Percentiles rank a stretch among this genome's conserved stretches.
phyloP scores from a whole-genome alignment of 2,797 vertebrate genomes.

The Calcarius lapponicus region DNA sequence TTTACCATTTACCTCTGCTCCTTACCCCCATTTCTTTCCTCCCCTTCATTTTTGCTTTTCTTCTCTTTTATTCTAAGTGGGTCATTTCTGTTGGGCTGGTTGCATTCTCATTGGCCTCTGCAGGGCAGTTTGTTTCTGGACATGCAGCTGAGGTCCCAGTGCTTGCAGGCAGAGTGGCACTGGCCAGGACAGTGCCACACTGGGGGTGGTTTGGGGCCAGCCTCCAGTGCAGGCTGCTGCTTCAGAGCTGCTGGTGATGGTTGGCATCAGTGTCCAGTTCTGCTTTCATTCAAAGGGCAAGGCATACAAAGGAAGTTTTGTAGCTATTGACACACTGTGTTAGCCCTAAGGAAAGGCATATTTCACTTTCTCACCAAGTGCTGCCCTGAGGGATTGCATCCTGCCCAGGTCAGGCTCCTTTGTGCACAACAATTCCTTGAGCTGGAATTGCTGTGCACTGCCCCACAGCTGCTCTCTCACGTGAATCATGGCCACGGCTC shows the following conservation, averaged over 20 bases:
- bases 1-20: background rate
- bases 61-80: background rate
- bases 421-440: background rate
- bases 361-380: background rate
- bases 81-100: background rate
- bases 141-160: background rate
- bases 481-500: background rate
- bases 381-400: background rate
- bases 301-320: background rate
- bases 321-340: background rate
- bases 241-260: background rate
- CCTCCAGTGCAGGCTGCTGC: slow-evolving; percentile 1
- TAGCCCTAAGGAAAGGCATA: background rate
- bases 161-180: background rate
- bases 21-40: background rate
- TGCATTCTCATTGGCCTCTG: background rate
- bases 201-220: background rate
- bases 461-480: background rate
- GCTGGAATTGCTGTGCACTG: background rate
- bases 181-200: background rate
- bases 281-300: background rate
- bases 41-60: background rate
- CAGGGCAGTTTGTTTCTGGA: background rate
- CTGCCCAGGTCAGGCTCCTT: background rate
- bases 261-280: background rate